Conservation (phyloP, 2,888 invertebrate species). For the Hirudinaria manillensis region DNA sequence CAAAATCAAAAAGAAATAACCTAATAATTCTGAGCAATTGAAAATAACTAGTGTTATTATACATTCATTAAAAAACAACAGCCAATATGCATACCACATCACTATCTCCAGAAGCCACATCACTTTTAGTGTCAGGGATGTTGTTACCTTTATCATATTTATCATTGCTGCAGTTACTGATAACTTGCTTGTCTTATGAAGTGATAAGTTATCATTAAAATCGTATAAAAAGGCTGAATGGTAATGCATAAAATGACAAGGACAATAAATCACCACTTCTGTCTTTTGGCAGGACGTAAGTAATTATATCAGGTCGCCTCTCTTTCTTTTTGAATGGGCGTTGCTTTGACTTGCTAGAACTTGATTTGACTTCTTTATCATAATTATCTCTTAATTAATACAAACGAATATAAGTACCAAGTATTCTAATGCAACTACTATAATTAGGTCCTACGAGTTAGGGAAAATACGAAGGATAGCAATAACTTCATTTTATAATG, state of each 20-base stretch:
- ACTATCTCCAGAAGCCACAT: too few relatives aligned
- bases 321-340: background rate
- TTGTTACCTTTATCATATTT: too few relatives aligned
- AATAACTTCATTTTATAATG: background rate
- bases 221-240: background rate
- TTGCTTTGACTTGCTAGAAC: constrained; percentile 2
- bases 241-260: too few relatives aligned
- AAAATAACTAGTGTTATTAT: too few relatives aligned
- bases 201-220: background rate
- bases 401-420: background rate
- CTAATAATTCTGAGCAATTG: too few relatives aligned
- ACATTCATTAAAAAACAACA: too few relatives aligned
- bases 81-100: too few relatives aligned
- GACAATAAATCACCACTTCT: too few relatives aligned
- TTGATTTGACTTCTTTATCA: constrained; percentile 17
- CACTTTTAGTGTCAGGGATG: too few relatives aligned
- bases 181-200: background rate
- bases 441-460: too few relatives aligned
- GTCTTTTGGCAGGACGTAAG: constrained; percentile 3
- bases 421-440: background rate
- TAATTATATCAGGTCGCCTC: constrained; percentile 3
- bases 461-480: too few relatives aligned
- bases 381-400: constrained; percentile 15
- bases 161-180: background rate
- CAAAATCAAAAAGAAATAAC: too few relatives aligned